A percentile compares a stretch with the other conserved stretches of the same genome.
phyloP scores from a whole-genome alignment of 2,888 invertebrate species.

The Nephrotoma guestfalica region DNA sequence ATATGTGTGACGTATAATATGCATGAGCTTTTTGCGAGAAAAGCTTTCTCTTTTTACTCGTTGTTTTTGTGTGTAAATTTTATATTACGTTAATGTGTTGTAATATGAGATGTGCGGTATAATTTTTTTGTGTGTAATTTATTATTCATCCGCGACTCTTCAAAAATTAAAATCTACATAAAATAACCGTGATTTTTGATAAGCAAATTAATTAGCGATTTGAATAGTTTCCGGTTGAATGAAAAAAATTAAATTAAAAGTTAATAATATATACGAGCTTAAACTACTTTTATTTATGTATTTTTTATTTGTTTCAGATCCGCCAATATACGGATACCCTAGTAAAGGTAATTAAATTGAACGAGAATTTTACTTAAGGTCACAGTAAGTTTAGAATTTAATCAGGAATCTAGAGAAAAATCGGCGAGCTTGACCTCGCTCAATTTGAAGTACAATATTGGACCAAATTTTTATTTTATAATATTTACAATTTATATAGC shows the following conservation, averaged over 20 bases:
- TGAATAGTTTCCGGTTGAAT: neutral
- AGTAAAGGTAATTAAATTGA: neutral
- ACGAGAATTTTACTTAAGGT: too few relatives aligned
- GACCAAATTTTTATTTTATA: too few relatives aligned
- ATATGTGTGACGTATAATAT: neutral
- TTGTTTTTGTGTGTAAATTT: neutral
- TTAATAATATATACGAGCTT: neutral
- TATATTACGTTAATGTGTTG: neutral
- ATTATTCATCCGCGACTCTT: too few relatives aligned
- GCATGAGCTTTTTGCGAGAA: neutral
- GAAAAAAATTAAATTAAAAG: neutral
- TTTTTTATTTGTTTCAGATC: neutral
- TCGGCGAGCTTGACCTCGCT: too few relatives aligned
- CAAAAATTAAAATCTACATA: neutral
- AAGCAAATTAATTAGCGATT: neutral
- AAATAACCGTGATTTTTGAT: neutral
- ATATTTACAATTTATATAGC: too few relatives aligned
- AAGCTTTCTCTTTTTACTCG: neutral
- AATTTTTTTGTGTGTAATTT: too few relatives aligned
- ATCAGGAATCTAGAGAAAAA: too few relatives aligned
- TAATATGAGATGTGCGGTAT: too few relatives aligned
- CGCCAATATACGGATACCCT: neutral
- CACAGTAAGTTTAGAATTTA: too few relatives aligned
- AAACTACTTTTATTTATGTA: too few relatives aligned
- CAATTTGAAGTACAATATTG: too few relatives aligned